phyloP scores from a whole-genome alignment of 1,140 invertebrate species.

The Globodera ellingtonae region DNA sequence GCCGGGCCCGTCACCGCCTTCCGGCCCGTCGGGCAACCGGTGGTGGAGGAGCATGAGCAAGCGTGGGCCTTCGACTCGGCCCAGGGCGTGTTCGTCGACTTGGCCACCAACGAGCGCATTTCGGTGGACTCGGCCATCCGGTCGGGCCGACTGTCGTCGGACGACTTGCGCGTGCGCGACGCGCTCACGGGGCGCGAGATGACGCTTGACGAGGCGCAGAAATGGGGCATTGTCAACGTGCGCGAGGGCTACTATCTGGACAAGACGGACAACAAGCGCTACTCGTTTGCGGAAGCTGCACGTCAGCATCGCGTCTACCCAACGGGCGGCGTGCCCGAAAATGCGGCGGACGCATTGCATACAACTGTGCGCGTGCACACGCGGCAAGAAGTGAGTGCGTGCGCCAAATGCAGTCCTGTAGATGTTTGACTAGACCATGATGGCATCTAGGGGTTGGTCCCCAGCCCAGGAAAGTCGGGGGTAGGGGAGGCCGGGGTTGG shows the following conservation, averaged over 20 bases:
- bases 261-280: constrained; percentile 74
- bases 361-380: constrained; percentile 62
- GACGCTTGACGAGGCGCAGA: constrained; percentile 74
- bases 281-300: constrained; percentile 73
- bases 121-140: constrained; percentile 75
- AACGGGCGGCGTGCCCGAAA: constrained; percentile 62
- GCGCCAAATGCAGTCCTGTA: no score
- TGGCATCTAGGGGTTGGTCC: no score
- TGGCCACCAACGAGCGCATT: constrained; percentile 73
- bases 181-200: constrained; percentile 74
- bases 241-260: constrained; percentile 73
- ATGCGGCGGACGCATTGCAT: constrained; percentile 75
- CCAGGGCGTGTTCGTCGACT: constrained; percentile 55
- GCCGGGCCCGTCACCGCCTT: constrained; percentile 67
- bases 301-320: constrained; percentile 62
- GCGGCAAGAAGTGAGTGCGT: constrained; percentile 12
- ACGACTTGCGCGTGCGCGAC: constrained; percentile 74
- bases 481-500: no score
- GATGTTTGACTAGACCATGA: no score
- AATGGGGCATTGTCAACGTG: constrained; percentile 74
- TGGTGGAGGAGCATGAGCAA: constrained; percentile 59
- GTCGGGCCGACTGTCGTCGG: constrained; percentile 52
- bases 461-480: no score
- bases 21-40: constrained; percentile 60
- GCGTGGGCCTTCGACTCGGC: constrained; percentile 59